These are phyloP conservation scores for Stenodera caucasica DNA, from an alignment of 2,888 invertebrate species.

Conservation along the genomic window DNA sequence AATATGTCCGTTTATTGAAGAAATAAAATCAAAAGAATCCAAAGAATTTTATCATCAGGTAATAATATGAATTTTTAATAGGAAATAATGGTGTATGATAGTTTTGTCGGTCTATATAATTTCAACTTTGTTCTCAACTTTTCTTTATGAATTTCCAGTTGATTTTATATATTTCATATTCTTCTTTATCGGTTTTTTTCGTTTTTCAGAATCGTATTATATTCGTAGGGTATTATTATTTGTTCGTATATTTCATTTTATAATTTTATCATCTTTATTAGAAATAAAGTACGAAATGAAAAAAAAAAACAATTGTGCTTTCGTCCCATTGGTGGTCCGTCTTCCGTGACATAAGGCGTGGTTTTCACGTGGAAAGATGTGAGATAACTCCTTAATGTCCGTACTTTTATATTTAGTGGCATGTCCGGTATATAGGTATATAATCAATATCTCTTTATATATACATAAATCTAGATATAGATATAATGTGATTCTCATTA, in stretches of 20 bases:
- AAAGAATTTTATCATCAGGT: neutral
- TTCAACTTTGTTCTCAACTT: neutral
- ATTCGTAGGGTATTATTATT: conserved; percentile 1
- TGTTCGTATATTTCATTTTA: too few species aligned
- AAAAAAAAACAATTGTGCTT: conserved; percentile 28
- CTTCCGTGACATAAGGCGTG: conserved; percentile 54
- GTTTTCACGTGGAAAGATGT: conserved; percentile 24
- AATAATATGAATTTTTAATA: neutral
- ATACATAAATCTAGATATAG: too few species aligned
- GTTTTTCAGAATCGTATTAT: neutral
- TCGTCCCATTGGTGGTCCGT: conserved; percentile 49
- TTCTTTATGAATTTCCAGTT: neutral
- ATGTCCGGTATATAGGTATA: neutral
- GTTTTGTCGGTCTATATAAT: neutral
- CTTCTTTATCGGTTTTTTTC: neutral
- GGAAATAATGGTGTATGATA: neutral
- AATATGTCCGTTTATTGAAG: neutral
- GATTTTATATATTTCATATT: neutral
- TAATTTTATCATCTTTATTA: conserved; percentile 1
- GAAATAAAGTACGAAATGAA: neutral
- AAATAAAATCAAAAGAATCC: neutral
- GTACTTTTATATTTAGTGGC: conserved; percentile 21
- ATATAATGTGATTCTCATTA: neutral
- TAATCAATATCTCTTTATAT: neutral
- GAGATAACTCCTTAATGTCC: conserved; percentile 27